phyloP scores from a whole-genome alignment of 2,888 invertebrate genomes.

The Chouioia cunea region DNA sequence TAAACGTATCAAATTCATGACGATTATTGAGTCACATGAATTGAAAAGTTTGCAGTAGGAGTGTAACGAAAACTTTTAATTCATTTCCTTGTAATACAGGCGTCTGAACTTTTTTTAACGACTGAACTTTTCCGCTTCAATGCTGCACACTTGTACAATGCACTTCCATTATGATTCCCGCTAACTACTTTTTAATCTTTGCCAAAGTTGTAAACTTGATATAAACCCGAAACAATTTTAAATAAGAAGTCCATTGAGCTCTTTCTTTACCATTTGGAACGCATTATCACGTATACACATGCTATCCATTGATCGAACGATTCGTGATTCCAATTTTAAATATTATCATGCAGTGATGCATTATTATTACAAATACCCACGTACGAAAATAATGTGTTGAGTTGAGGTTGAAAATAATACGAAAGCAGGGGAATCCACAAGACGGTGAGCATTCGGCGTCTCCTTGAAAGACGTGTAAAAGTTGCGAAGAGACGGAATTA shows the following conservation, averaged over 20 bases:
- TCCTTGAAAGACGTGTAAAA: neutral
- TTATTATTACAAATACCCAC: too few species aligned
- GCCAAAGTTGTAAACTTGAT: neutral
- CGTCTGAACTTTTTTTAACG: slow-evolving; percentile 20
- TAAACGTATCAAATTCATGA: neutral
- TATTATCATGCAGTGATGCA: too few species aligned
- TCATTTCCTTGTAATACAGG: slow-evolving; percentile 22
- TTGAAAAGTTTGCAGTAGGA: slow-evolving; percentile 11
- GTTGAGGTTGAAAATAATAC: too few species aligned
- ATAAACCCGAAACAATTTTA: too few species aligned
- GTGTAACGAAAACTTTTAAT: slow-evolving; percentile 26
- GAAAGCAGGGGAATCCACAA: neutral
- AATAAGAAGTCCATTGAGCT: too few species aligned
- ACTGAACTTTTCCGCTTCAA: slow-evolving; percentile 32
- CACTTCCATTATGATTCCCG: slow-evolving; percentile 3
- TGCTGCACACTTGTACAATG: neutral
- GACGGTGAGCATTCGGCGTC: neutral
- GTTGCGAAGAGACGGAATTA: neutral
- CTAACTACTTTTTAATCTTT: slow-evolving; percentile 34
- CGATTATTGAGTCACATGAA: too few species aligned
- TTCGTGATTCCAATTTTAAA: too few species aligned
- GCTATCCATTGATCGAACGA: too few species aligned
- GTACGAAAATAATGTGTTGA: too few species aligned
- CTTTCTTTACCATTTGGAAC: too few species aligned
- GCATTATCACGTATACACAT: too few species aligned